Conservation (phyloP, 2,113 vertebrate species). For the Leptosomus discolor region DNA sequence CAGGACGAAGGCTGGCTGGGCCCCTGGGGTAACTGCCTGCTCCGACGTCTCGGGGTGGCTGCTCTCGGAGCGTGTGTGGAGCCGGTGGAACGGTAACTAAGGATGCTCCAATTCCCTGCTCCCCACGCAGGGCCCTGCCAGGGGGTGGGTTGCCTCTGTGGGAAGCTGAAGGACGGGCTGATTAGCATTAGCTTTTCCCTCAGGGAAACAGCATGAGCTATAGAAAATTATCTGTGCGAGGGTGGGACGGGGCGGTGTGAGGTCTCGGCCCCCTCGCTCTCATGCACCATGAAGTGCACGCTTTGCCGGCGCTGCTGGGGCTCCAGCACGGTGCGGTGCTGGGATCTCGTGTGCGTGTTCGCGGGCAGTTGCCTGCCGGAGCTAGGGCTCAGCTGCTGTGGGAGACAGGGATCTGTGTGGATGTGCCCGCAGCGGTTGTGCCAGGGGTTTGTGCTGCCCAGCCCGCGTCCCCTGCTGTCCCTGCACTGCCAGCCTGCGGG, state of each 20-base stretch:
- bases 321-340: background rate
- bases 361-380: background rate
- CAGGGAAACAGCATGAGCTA: background rate
- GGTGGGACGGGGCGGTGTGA: rapidly evolving
- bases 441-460: too few relatives aligned
- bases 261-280: background rate
- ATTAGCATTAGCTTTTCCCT: background rate
- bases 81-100: background rate
- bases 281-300: rapidly evolving
- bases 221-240: background rate
- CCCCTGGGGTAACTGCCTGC: background rate
- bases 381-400: background rate
- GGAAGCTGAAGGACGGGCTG: background rate
- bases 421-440: background rate
- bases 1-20: background rate
- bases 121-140: rapidly evolving
- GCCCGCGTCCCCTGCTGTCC: background rate
- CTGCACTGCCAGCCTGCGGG: background rate
- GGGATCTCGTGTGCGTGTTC: rapidly evolving
- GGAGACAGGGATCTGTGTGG: rapidly evolving
- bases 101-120: background rate
- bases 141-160: background rate
- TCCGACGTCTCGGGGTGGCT: rapidly evolving
- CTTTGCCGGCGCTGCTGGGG: background rate
- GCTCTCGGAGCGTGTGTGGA: rapidly evolving